Evolutionary conservation across 2,888 invertebrate species (phyloP).

Genomic region (Mythimna lalbum): DNA sequence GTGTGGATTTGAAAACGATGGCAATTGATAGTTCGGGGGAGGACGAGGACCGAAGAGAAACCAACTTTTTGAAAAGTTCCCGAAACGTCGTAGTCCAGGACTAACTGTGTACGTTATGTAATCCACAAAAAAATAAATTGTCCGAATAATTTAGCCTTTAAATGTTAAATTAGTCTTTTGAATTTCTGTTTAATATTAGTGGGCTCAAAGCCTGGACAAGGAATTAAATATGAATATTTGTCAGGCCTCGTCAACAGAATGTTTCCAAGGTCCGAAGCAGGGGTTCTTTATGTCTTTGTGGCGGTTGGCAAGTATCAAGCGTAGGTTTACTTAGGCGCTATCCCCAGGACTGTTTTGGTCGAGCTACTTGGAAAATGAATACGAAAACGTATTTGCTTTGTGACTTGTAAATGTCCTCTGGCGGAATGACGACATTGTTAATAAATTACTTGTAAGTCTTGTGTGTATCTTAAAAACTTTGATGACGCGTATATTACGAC

Average conservation of each 20-base stretch:
- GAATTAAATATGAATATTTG: conserved; percentile 90
- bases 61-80: conserved; percentile 61
- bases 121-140: conserved; percentile 43
- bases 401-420: conserved; percentile 85
- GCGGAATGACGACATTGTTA: conserved; percentile 84
- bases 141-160: conserved; percentile 40
- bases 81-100: conserved; percentile 35
- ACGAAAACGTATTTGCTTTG: conserved; percentile 85
- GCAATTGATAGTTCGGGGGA: conserved; percentile 66
- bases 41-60: conserved; percentile 29
- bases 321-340: conserved; percentile 85
- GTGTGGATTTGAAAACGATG: conserved; percentile 67
- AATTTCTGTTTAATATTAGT: conserved; percentile 80
- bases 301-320: conserved; percentile 75
- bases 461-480: conserved; percentile 77
- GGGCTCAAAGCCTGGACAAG: conserved; percentile 75
- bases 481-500: conserved; percentile 37
- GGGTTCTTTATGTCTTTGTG: conserved; percentile 83
- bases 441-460: conserved; percentile 79
- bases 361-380: conserved; percentile 83
- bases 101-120: conserved; percentile 19
- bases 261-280: conserved; percentile 79
- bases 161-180: conserved; percentile 75
- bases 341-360: conserved; percentile 81
- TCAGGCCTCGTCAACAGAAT: conserved; percentile 79